phyloP scores from a whole-genome alignment of 2,797 vertebrate genomes.

The Macroramphosus scolopax region DNA sequence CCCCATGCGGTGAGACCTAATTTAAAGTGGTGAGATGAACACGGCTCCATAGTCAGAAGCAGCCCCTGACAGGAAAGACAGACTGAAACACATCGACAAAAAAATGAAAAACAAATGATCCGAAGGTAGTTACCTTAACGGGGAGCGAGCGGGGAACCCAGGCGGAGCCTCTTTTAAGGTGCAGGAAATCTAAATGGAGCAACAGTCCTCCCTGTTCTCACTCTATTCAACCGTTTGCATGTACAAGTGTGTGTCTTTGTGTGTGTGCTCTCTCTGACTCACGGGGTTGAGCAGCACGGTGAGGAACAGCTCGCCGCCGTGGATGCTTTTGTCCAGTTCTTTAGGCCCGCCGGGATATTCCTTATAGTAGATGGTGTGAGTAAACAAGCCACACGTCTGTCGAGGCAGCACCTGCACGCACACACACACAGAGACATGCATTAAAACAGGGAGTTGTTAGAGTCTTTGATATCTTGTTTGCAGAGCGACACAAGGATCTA shows the following conservation, averaged over 20 bases:
- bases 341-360: slow-evolving; percentile 95
- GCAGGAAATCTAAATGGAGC: slow-evolving; percentile 38
- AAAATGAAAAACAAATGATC: slow-evolving; percentile 31
- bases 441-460: slow-evolving; percentile 21
- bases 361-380: slow-evolving; percentile 98
- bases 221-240: slow-evolving; percentile 13
- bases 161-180: slow-evolving; percentile 34
- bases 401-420: slow-evolving; percentile 87
- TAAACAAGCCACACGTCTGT: slow-evolving; percentile 97
- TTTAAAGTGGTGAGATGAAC: slow-evolving; percentile 75
- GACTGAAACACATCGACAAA: slow-evolving; percentile 33
- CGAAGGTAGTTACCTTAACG: slow-evolving; percentile 43
- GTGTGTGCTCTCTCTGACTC: slow-evolving; percentile 70
- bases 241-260: slow-evolving; percentile 8
- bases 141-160: slow-evolving; percentile 31
- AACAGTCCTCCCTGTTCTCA: slow-evolving; percentile 19
- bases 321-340: slow-evolving; percentile 97
- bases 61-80: slow-evolving; percentile 57
- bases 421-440: too few species aligned
- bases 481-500: too few species aligned
- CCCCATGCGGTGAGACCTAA: slow-evolving; percentile 73
- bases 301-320: slow-evolving; percentile 96
- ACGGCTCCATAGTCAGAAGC: slow-evolving; percentile 57
- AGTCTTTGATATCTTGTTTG: too few species aligned
- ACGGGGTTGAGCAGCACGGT: slow-evolving; percentile 96